Conservation (phyloP, 2,113 vertebrate species). For the Tetrao urogallus region DNA sequence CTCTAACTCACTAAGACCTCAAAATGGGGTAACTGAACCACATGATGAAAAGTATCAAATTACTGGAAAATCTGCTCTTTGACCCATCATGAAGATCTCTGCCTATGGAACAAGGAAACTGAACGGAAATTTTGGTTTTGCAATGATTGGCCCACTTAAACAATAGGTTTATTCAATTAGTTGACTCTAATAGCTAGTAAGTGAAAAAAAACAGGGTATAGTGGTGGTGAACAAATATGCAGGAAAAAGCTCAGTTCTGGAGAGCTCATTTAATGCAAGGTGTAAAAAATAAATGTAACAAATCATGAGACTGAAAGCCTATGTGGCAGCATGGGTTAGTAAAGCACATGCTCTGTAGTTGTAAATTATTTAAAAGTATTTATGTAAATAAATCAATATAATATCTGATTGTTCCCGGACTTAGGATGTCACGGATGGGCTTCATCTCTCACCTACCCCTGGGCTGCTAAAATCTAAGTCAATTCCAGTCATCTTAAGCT, state of each 20-base stretch:
- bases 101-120: not conserved
- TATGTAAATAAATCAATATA: constrained; percentile 22
- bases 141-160: not conserved
- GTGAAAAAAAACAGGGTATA: not conserved
- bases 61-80: not conserved
- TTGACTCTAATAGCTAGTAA: not conserved
- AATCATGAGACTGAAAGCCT: not conserved
- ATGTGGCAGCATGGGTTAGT: not conserved
- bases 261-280: constrained; percentile 7
- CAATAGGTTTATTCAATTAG: not conserved
- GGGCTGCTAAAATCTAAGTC: not conserved
- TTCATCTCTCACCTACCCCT: not conserved
- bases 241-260: not conserved
- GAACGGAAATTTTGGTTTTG: not conserved
- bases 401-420: not conserved
- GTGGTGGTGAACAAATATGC: not conserved
- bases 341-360: not conserved
- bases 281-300: not conserved
- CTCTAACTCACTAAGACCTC: not conserved
- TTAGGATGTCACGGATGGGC: not conserved
- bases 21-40: not conserved
- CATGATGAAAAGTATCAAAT: not conserved
- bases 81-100: not conserved
- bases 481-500: not conserved
- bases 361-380: not conserved